A percentile compares a stretch with the other conserved stretches of the same genome.
Conservation (phyloP, 2,113 vertebrate species). For the Stigmatopora argus region DNA sequence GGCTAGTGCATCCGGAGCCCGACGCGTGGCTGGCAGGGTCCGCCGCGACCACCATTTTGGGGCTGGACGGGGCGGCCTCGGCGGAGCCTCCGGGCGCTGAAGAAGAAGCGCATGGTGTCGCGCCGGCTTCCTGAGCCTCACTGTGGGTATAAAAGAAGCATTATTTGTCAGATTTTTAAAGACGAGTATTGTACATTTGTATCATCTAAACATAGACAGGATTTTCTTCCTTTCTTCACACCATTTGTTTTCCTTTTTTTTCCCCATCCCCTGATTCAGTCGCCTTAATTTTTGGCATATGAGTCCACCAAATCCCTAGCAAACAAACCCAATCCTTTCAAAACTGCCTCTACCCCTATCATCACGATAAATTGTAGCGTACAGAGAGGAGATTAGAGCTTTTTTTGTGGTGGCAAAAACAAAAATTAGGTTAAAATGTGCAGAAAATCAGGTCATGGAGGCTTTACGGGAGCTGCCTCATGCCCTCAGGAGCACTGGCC, state of each 20-base stretch:
- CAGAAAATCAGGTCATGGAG: slow-evolving; percentile 15
- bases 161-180: background rate
- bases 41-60: slow-evolving; percentile 66
- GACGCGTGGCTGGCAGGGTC: slow-evolving; percentile 77
- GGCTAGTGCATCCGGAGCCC: slow-evolving; percentile 84
- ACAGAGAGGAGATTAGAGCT: background rate
- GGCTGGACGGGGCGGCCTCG: slow-evolving; percentile 43
- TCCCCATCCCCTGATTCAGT: too few relatives aligned
- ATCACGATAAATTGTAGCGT: background rate
- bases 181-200: too few relatives aligned
- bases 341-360: slow-evolving; percentile 1
- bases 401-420: slow-evolving; percentile 3
- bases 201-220: too few relatives aligned
- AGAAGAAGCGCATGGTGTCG: slow-evolving; percentile 40
- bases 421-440: slow-evolving; percentile 25
- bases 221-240: too few relatives aligned
- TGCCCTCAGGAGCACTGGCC: slow-evolving; percentile 47
- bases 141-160: slow-evolving; percentile 56
- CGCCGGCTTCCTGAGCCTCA: slow-evolving; percentile 55
- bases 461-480: slow-evolving; percentile 9
- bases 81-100: slow-evolving; percentile 31
- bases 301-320: slow-evolving; percentile 10
- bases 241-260: too few relatives aligned
- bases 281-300: too few relatives aligned
- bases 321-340: slow-evolving; percentile 19